These are phyloP conservation scores for Procambarus clarkii DNA, from an alignment of 1,140 invertebrate species.

Conservation along the genomic window DNA sequence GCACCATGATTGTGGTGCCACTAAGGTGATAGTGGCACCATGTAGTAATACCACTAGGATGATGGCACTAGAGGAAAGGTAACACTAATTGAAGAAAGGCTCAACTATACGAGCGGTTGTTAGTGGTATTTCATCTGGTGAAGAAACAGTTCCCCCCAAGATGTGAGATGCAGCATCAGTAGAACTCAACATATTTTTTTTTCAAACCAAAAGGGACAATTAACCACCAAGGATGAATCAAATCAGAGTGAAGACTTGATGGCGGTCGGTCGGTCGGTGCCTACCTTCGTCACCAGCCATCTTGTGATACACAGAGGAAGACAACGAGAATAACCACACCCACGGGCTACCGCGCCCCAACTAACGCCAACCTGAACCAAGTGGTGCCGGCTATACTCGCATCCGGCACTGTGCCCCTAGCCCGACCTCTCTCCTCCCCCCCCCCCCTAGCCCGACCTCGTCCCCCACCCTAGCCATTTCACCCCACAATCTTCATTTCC, in stretches of 20 bases:
- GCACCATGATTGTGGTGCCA: neutral
- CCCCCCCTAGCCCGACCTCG: neutral
- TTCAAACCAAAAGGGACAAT: neutral
- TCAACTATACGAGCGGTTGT: no score
- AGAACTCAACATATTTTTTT: no score
- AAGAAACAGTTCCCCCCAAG: no score
- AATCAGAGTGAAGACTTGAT: neutral
- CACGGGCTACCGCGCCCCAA: constrained; percentile 42
- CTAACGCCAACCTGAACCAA: neutral
- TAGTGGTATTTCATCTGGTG: no score
- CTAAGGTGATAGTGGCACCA: neutral
- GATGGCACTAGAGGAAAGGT: neutral
- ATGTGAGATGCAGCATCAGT: no score
- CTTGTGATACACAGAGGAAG: constrained; percentile 18
- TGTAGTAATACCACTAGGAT: neutral
- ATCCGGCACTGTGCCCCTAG: neutral
- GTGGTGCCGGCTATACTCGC: constrained; percentile 30
- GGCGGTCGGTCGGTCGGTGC: neutral
- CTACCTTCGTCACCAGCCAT: constrained; percentile 51
- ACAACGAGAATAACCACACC: constrained; percentile 37
- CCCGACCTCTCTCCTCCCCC: neutral
- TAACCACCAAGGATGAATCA: neutral
- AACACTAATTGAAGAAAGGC: no score
- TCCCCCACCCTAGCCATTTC: no score
- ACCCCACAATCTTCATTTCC: no score